Conservation (phyloP, 1,140 invertebrate genomes). For the Atta colombica region DNA sequence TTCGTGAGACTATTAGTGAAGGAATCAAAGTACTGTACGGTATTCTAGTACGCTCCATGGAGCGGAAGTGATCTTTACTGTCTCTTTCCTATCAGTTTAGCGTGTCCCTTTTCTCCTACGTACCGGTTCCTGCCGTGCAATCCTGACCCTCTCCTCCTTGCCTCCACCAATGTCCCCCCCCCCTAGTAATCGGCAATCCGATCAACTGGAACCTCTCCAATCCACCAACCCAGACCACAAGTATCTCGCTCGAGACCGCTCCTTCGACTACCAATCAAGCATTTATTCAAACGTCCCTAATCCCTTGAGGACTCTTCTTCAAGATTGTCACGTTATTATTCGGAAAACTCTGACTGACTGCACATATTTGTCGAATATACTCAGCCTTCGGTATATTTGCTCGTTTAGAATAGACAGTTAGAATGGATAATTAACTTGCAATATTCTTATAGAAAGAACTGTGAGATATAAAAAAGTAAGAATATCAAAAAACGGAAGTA, state of each 20-base stretch:
- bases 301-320: conserved; percentile 83
- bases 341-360: conserved; percentile 40
- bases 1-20: conserved; percentile 68
- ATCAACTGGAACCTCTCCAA: conserved; percentile 83
- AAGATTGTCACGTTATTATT: conserved; percentile 59
- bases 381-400: neutral
- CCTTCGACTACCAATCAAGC: conserved; percentile 82
- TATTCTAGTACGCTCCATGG: conserved; percentile 72
- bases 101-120: conserved; percentile 52
- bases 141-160: conserved; percentile 59
- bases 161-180: conserved; percentile 31
- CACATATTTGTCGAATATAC: conserved; percentile 21
- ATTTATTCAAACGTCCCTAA: conserved; percentile 81
- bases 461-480: neutral
- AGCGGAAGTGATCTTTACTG: conserved; percentile 71
- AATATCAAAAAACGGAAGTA: neutral
- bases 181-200: conserved; percentile 78
- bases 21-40: conserved; percentile 61
- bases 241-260: conserved; percentile 74
- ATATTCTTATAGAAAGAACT: neutral
- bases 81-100: conserved; percentile 36
- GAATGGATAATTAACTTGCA: neutral
- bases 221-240: conserved; percentile 80
- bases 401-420: neutral
- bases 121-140: conserved; percentile 56